These are phyloP conservation scores for Hyles lineata DNA, from an alignment of 2,888 invertebrate genomes.

Conservation along the genomic window DNA sequence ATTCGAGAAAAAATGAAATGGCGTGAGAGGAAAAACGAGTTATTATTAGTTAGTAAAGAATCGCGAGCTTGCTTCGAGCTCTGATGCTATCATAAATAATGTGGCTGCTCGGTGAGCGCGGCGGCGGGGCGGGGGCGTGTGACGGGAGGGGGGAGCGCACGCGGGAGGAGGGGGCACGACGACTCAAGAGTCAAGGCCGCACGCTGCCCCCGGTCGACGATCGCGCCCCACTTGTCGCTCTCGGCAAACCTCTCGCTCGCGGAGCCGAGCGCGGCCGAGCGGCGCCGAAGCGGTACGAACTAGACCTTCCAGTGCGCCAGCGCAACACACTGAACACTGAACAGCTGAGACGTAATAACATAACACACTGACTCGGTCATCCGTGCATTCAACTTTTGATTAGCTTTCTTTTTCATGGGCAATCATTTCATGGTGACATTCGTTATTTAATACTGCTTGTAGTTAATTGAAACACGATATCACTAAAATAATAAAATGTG, in stretches of 20 bases:
- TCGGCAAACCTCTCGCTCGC: slow-evolving; percentile 66
- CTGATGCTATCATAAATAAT: slow-evolving; percentile 84
- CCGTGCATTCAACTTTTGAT: slow-evolving; percentile 85
- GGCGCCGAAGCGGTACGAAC: slow-evolving; percentile 73
- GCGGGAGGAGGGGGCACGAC: slow-evolving; percentile 51
- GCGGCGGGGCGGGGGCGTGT: slow-evolving; percentile 50
- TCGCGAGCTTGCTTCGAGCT: slow-evolving; percentile 79
- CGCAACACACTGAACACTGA: slow-evolving; percentile 78
- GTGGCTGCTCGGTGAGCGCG: slow-evolving; percentile 76
- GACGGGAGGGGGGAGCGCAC: slow-evolving; percentile 52
- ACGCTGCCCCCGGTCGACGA: slow-evolving; percentile 92
- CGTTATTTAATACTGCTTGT: slow-evolving; percentile 30
- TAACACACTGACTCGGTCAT: slow-evolving; percentile 85
- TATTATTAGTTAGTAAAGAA: slow-evolving; percentile 82
- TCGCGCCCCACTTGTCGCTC: slow-evolving; percentile 85
- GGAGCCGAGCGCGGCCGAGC: slow-evolving; percentile 65
- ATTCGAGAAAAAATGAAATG: slow-evolving; percentile 71
- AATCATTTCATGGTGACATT: slow-evolving; percentile 61
- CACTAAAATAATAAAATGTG: background rate
- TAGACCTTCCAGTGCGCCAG: slow-evolving; percentile 83
- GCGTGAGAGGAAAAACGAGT: slow-evolving; percentile 84
- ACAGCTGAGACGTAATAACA: slow-evolving; percentile 84
- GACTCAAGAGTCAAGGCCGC: slow-evolving; percentile 89
- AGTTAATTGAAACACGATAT: background rate
- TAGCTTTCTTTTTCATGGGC: slow-evolving; percentile 81